Conservation (phyloP, 2,113 vertebrate species). For the Hyaena hyaena region DNA sequence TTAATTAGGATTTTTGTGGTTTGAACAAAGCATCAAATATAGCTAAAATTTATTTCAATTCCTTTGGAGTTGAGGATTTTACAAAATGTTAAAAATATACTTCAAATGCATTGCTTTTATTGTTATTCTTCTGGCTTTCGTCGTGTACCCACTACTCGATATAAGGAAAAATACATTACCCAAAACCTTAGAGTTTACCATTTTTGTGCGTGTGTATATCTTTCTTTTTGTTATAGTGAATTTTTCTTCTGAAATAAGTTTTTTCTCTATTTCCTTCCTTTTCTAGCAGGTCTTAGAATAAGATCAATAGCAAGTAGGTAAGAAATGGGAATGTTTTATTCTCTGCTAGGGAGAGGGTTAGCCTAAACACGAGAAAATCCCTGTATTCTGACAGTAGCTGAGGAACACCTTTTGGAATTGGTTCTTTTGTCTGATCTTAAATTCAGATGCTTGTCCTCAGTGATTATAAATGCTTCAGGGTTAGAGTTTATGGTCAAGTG, state of each 20-base stretch:
- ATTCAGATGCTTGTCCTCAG: neutral
- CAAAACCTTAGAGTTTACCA: neutral
- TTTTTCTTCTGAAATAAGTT: constrained; percentile 30
- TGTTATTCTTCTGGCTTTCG: neutral
- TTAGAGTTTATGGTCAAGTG: neutral
- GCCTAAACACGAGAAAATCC: neutral
- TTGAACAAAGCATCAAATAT: constrained; percentile 32
- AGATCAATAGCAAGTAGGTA: neutral
- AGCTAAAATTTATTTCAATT: constrained; percentile 30
- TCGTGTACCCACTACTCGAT: neutral
- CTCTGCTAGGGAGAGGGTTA: neutral
- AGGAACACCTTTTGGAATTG: neutral
- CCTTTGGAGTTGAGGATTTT: constrained; percentile 18
- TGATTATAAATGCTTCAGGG: neutral
- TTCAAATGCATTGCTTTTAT: neutral
- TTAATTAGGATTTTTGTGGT: neutral
- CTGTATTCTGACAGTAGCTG: neutral
- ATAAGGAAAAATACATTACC: neutral
- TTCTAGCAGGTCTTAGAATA: neutral
- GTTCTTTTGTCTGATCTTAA: neutral
- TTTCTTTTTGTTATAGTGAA: neutral
- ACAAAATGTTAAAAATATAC: neutral
- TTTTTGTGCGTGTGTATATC: neutral
- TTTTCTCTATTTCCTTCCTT: neutral
- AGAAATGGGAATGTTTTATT: neutral